phyloP scores from a whole-genome alignment of 2,113 vertebrate species.

The Mesoclemmys tuberculata region DNA sequence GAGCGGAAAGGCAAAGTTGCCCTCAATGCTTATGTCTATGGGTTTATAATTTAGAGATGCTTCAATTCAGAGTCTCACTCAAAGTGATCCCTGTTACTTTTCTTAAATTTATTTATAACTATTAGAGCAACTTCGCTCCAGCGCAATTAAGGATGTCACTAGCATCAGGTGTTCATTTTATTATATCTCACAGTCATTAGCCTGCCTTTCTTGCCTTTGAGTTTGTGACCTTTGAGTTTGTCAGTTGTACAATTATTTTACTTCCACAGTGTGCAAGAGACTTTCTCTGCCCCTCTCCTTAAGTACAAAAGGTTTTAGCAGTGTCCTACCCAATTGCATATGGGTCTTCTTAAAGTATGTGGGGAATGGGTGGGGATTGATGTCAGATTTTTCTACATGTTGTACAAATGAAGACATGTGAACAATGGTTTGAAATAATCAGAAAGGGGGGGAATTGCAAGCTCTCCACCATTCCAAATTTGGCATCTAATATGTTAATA shows the following conservation, averaged over 20 bases:
- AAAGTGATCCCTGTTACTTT: neutral
- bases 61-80: neutral
- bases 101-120: neutral
- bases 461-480: neutral
- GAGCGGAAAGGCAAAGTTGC: neutral
- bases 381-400: neutral
- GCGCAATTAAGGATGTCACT: neutral
- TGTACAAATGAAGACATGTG: neutral
- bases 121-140: neutral
- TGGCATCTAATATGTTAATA: neutral
- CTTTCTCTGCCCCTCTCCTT: neutral
- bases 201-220: neutral
- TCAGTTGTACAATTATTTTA: neutral
- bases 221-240: neutral
- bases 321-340: neutral
- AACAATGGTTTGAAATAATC: neutral
- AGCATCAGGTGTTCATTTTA: neutral
- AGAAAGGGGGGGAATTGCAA: neutral
- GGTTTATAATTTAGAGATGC: neutral
- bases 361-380: neutral
- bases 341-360: neutral
- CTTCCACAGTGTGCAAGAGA: neutral
- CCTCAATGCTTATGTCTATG: neutral
- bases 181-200: neutral
- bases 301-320: neutral